Conservation (phyloP, 2,113 vertebrate genomes). For the Periophthalmus modestus region DNA sequence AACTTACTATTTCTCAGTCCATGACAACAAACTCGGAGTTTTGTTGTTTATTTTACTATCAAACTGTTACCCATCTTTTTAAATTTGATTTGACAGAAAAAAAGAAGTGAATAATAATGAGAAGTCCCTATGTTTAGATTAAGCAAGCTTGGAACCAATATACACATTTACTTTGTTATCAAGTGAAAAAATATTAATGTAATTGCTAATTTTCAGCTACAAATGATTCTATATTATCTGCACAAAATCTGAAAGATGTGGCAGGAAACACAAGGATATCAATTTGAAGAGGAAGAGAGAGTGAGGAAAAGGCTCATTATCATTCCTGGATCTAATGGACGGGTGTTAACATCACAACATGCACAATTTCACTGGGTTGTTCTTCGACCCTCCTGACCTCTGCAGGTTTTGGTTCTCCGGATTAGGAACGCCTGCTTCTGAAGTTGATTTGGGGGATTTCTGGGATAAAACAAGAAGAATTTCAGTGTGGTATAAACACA, state of each 20-base stretch:
- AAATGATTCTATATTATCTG: slow-evolving; percentile 5
- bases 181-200: not conserved
- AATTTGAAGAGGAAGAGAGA: not conserved
- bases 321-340: slow-evolving; percentile 63
- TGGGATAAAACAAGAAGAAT: not conserved
- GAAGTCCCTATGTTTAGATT: not conserved
- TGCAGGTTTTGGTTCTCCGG: not conserved
- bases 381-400: slow-evolving; percentile 24
- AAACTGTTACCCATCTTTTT: not conserved
- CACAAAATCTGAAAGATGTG: slow-evolving; percentile 20
- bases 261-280: slow-evolving; percentile 23
- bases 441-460: not conserved
- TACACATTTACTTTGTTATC: not conserved
- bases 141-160: not conserved
- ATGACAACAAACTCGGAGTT: not conserved
- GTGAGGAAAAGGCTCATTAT: slow-evolving; percentile 42
- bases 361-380: slow-evolving; percentile 38
- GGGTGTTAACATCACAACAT: slow-evolving; percentile 54
- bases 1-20: not conserved
- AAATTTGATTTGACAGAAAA: not conserved
- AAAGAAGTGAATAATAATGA: not conserved
- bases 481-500: not conserved
- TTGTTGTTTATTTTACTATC: not conserved
- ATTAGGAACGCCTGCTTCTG: not conserved
- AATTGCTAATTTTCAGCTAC: not conserved